Conservation (phyloP, 1,140 invertebrate species). For the Dendrolimus punctatus region DNA sequence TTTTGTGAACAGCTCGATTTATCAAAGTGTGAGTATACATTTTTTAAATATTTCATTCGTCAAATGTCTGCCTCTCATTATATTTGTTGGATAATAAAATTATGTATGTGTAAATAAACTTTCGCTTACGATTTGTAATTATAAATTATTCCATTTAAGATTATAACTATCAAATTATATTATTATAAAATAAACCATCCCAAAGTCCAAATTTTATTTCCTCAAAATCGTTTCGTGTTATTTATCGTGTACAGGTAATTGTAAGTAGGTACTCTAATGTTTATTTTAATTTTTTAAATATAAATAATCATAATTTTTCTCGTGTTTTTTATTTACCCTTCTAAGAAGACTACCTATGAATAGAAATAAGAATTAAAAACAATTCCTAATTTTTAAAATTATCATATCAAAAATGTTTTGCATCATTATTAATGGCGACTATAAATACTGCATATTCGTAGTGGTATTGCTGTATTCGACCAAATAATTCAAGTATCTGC, state of each 20-base stretch:
- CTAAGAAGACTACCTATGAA: too few relatives aligned
- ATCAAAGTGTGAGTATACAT: too few relatives aligned
- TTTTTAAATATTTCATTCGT: slow-evolving; percentile 21
- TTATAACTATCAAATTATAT: too few relatives aligned
- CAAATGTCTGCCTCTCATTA: slow-evolving; percentile 11
- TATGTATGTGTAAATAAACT: slow-evolving; percentile 37
- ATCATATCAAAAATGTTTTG: too few relatives aligned
- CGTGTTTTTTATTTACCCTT: slow-evolving; percentile 27
- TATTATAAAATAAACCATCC: neutral
- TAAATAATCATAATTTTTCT: slow-evolving; percentile 60
- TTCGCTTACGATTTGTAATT: slow-evolving; percentile 29
- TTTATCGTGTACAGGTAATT: slow-evolving; percentile 65
- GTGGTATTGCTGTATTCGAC: too few relatives aligned
- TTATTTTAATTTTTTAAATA: slow-evolving; percentile 64
- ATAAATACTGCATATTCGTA: too few relatives aligned
- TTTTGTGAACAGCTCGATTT: too few relatives aligned
- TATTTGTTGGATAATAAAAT: slow-evolving; percentile 16
- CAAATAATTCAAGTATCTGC: too few relatives aligned
- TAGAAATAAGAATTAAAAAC: too few relatives aligned
- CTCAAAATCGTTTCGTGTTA: slow-evolving; percentile 48
- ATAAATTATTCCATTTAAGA: slow-evolving; percentile 23
- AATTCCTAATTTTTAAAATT: too few relatives aligned
- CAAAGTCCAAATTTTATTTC: slow-evolving; percentile 45
- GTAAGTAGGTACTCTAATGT: slow-evolving; percentile 59
- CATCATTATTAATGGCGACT: too few relatives aligned